Evolutionary conservation across 2,113 vertebrate species (phyloP).

Genomic region (Serilophus lunatus): DNA sequence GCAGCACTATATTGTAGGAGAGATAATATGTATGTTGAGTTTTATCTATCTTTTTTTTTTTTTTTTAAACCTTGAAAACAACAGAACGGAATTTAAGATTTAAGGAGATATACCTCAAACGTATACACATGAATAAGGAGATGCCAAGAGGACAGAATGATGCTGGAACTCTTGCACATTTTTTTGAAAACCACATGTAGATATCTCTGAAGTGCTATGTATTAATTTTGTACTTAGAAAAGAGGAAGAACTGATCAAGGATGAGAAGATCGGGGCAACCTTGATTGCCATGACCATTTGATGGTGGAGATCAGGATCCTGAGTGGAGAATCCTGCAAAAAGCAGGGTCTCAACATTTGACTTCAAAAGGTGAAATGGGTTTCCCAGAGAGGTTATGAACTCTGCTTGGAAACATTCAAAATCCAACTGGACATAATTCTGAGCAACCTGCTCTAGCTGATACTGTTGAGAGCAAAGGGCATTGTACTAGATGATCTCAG

Average conservation of each 20-base stretch:
- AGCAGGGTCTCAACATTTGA: neutral
- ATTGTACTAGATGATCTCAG: too few species aligned
- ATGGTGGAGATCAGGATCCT: neutral
- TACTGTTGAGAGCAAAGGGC: neutral
- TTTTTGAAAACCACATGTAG: neutral
- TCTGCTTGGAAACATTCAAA: neutral
- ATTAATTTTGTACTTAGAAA: neutral
- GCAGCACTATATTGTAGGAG: slow-evolving; percentile 77
- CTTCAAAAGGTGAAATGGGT: neutral
- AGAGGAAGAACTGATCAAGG: neutral
- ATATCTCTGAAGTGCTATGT: neutral
- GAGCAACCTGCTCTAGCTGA: neutral
- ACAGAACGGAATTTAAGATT: neutral
- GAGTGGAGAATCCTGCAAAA: neutral
- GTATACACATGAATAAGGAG: neutral
- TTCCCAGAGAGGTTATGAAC: neutral
- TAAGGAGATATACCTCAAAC: neutral
- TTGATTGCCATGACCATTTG: neutral
- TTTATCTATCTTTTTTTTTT: slow-evolving; percentile 41
- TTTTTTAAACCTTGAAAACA: neutral
- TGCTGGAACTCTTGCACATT: neutral
- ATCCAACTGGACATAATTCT: neutral
- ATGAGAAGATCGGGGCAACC: neutral
- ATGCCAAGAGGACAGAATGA: neutral
- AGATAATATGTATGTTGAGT: slow-evolving; percentile 72